A percentile compares a stretch with the other conserved stretches of the same genome.
Evolutionary conservation across 1,140 invertebrate genomes (phyloP).

Genomic region (Penaeus japonicus): DNA sequence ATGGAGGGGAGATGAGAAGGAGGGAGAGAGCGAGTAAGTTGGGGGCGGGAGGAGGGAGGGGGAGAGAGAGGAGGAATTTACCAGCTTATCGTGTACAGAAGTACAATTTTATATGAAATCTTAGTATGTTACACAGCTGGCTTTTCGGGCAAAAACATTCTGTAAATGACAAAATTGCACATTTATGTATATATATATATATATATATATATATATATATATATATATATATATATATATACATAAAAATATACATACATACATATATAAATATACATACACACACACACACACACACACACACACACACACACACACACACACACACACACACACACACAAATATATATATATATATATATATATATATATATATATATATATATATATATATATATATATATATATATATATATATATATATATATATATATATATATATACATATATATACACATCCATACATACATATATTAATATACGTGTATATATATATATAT

Average conservation of each 20-base stretch:
- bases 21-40: slow-evolving; percentile 17
- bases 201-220: neutral
- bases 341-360: neutral
- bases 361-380: neutral
- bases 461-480: neutral
- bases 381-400: neutral
- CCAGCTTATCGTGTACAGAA: too few relatives aligned
- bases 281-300: neutral
- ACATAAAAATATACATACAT: neutral
- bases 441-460: neutral
- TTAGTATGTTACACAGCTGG: too few relatives aligned
- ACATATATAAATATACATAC: neutral
- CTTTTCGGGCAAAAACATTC: too few relatives aligned
- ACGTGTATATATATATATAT: neutral
- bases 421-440: neutral
- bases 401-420: neutral
- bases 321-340: neutral
- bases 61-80: slow-evolving; percentile 1
- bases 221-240: neutral
- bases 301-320: neutral
- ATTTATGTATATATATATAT: neutral
- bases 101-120: too few relatives aligned
- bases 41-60: slow-evolving; percentile 11
- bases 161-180: too few relatives aligned
- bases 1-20: neutral